Base-by-base conservation (phyloP, 2,113 vertebrate genomes). In the Pollachius pollachius region DNA sequence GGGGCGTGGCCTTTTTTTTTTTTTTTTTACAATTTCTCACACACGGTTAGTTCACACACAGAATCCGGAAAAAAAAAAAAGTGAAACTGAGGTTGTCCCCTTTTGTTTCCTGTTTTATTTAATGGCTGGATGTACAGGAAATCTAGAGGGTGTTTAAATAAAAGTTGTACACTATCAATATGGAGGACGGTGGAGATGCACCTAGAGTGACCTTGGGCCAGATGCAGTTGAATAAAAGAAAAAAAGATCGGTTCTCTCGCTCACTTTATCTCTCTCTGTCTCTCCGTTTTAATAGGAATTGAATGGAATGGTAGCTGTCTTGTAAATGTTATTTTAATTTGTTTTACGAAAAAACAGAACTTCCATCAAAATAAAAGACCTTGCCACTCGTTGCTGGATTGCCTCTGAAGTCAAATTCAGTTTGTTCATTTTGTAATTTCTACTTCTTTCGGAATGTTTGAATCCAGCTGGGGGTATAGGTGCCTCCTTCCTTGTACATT, bases 291-390 rank as follows among this genome's bases (percentile, higher is more conserved):
- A 95, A 94, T 95, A 95, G 92, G 92, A 95, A 91, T 94, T 93
- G 87, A 87, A 86, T 92, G 85, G 91, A 94, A 94, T 94, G 93
- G 94, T 95, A 92, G 94, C 89, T 93, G 94, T 97, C 94, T 94
- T 96, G 94, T 97, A 96, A 94, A 96, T 96, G 95, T 96, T 94
- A 91, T 97, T 98, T 98, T 96, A 96, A 65, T 96, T 94, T 90
- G 92, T 95, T 96, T 95, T 94, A 95, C 95, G 91, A 75, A 87
- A 87, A 87, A 85, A 81, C 80, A 72, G 70, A 84, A 81, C 81
- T 82, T 87, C 81, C 80, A 84, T 87, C 76, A 73, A 74, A 74
- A 64, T 19, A 62, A 70, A 81, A 78, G 64, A 85, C 83, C 71
- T 84, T 90, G 91, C 92, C 94, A 94, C 94, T 91, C 94, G 91